Conservation (phyloP, 2,113 vertebrate species). For the Rhinopithecus roxellana region DNA sequence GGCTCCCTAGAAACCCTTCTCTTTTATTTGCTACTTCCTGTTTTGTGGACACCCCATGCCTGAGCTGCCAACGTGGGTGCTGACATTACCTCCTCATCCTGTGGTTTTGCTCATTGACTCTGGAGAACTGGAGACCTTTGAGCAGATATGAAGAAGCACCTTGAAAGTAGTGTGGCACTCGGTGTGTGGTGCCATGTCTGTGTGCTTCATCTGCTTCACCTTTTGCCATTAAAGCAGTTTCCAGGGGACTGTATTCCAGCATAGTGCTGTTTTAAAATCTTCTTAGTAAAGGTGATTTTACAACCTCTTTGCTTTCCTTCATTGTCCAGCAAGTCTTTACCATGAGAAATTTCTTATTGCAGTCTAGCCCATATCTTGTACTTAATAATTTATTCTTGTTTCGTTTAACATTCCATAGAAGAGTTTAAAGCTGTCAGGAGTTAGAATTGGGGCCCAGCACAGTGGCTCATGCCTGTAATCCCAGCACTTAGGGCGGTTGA, state of each 20-base stretch:
- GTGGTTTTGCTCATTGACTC: not conserved
- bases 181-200: fast-evolving
- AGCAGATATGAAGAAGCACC: fast-evolving
- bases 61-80: not conserved
- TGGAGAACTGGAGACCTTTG: not conserved
- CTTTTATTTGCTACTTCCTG: not conserved
- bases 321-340: not conserved
- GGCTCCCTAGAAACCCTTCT: not conserved
- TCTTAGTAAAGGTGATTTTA: not conserved
- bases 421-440: not conserved
- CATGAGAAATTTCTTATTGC: not conserved
- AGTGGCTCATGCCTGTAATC: too few relatives aligned
- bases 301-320: not conserved
- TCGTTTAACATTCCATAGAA: not conserved
- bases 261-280: not conserved
- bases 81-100: not conserved
- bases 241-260: not conserved
- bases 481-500: too few relatives aligned
- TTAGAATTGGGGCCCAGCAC: not conserved
- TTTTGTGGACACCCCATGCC: not conserved
- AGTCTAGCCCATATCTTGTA: not conserved
- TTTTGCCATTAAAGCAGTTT: not conserved
- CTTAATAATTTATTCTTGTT: not conserved
- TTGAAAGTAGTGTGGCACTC: fast-evolving
- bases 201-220: not conserved